Base-by-base conservation (phyloP, 2,888 invertebrate genomes). In the Callimorpha dominula region DNA sequence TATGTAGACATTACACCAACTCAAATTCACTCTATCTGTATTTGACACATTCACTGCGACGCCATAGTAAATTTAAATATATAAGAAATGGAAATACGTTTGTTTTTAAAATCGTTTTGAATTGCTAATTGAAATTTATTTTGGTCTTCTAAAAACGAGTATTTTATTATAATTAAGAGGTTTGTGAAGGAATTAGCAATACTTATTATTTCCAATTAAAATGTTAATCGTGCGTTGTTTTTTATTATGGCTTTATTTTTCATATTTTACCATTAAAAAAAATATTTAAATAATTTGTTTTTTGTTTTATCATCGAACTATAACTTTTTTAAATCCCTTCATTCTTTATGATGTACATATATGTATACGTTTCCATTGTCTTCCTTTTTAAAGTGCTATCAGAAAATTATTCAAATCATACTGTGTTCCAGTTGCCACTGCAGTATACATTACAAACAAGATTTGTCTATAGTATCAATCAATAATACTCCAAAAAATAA, bases 11-110 rank as follows among this genome's bases (percentile, higher is more conserved):
- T n/a, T 49, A 49, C 3, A 57, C 12, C 11, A 11, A 31, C 20
- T 57, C 12, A 12, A 57, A 9, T 11, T 12, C 57, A 20, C 20
- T 20, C 57, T n/a, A n/a, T n/a, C n/a, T 57, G 20, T 57, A 57
- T 57, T 73, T 68, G 70, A 52, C 62, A 77, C 70, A 81, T 80
- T 81, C 71, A 76, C 74, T 80, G 74, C 74, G 67, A 75, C 65
- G 70, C 65, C 57, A 76, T 75, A 82, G n/a, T 69, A 40, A 75
- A 81, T 81, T 81, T 81, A 73, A 82, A 81, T 82, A 78, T 81
- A 71, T 81, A 79, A 67, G 74, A 77, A 74, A 81, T 78, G 77
- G 74, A 54, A 63, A 71, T 31, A 65, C 42, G 65, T 81, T 83
- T 79, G 73, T 77, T 81, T 81, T 75, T 71, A 17, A 73, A 72